These are phyloP conservation scores for Bradypodion pumilum DNA, from an alignment of 2,797 vertebrate genomes.

Conservation along the genomic window DNA sequence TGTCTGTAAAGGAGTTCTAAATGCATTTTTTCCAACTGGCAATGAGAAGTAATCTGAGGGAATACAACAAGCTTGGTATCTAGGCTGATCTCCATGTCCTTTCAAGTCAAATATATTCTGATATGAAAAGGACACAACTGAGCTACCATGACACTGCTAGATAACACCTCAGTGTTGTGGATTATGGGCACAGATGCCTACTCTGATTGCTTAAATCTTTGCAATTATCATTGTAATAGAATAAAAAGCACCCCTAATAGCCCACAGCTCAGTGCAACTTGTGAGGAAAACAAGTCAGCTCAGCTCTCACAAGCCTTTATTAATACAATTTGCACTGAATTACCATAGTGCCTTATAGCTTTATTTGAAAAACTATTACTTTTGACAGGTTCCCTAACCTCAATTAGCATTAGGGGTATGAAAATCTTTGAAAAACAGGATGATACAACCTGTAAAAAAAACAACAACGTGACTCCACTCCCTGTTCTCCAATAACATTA, in stretches of 20 bases:
- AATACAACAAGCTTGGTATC: constrained; percentile 16
- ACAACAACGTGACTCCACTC: neutral
- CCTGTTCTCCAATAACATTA: neutral
- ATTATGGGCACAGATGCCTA: constrained; percentile 3
- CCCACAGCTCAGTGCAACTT: constrained; percentile 20
- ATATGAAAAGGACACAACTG: constrained; percentile 27
- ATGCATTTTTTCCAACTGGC: constrained; percentile 1
- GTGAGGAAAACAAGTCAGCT: constrained; percentile 43
- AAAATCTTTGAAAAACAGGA: constrained; percentile 29
- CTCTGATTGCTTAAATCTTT: constrained; percentile 29
- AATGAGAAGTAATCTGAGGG: neutral
- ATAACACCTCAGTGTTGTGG: constrained; percentile 23
- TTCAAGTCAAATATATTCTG: constrained; percentile 48
- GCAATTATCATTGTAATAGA: constrained; percentile 7
- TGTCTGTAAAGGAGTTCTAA: constrained; percentile 8
- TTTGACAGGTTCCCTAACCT: constrained; percentile 39
- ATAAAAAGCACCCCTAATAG: constrained; percentile 40
- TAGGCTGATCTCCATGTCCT: constrained; percentile 28
- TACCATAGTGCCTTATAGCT: constrained; percentile 35
- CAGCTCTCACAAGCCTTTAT: constrained; percentile 31
- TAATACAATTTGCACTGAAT: constrained; percentile 37
- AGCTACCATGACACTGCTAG: neutral
- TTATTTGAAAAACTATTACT: constrained; percentile 48
- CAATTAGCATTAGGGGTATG: constrained; percentile 10
- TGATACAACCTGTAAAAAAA: constrained; percentile 31